Evolutionary conservation across 2,888 invertebrate species (phyloP).

Genomic region (Scaptodrosophila latifasciaeformis): DNA sequence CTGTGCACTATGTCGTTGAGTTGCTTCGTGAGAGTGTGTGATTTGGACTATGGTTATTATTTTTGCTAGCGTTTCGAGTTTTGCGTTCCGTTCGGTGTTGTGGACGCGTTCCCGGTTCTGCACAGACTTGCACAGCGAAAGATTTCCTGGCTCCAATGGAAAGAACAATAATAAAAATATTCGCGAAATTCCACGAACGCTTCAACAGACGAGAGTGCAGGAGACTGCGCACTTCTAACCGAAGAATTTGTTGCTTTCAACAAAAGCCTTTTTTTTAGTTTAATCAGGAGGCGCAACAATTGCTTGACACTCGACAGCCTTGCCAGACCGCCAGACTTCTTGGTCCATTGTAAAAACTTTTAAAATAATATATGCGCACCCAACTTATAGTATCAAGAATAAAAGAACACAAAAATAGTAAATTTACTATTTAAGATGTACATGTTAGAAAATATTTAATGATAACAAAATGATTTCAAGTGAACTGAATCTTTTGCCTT

Average conservation of each 20-base stretch:
- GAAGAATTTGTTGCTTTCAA: conserved; percentile 12
- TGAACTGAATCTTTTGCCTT: too few species aligned
- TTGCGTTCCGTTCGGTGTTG: conserved; percentile 20
- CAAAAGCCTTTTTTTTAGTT: background rate
- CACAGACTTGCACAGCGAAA: conserved; percentile 53
- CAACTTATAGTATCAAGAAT: too few species aligned
- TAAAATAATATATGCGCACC: too few species aligned
- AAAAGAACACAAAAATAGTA: too few species aligned
- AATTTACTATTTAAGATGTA: background rate
- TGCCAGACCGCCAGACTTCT: too few species aligned
- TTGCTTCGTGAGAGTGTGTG: background rate
- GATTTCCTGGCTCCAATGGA: conserved; percentile 26
- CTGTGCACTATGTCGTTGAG: background rate
- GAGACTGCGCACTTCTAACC: background rate
- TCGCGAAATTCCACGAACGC: conserved; percentile 5
- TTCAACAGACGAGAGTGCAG: conserved; percentile 25
- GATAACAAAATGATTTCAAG: too few species aligned
- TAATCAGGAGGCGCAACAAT: background rate
- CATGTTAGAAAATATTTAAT: too few species aligned
- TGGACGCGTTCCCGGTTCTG: conserved; percentile 57
- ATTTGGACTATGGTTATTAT: background rate
- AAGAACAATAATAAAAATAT: conserved; percentile 8
- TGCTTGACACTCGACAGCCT: too few species aligned
- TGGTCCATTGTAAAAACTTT: too few species aligned
- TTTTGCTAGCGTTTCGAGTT: conserved; percentile 7